Conservation (phyloP, 2,797 vertebrate genomes). For the Steatocranus sp. region DNA sequence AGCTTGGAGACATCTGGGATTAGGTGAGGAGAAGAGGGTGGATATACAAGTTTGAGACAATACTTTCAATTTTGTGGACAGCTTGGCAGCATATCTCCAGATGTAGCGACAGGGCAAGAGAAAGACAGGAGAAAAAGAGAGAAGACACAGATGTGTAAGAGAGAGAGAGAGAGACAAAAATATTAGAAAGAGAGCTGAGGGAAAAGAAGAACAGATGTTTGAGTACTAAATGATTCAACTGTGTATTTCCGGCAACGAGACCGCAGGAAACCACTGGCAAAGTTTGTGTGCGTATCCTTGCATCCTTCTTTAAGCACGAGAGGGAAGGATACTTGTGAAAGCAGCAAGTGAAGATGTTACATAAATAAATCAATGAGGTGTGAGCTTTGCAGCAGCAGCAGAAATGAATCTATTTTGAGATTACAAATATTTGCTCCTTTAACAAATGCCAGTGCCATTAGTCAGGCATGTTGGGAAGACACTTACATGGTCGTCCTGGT, state of each 20-base stretch:
- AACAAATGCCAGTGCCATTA: conserved; percentile 28
- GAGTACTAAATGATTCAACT: conserved; percentile 47
- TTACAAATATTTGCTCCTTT: not conserved
- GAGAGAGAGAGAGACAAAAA: not conserved
- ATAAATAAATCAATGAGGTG: conserved; percentile 28
- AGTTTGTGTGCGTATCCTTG: not conserved
- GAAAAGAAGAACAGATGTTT: conserved; percentile 47
- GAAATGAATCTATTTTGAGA: conserved; percentile 3
- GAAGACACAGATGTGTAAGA: conserved; percentile 7
- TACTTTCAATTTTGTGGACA: conserved; percentile 4
- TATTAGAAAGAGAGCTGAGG: not conserved
- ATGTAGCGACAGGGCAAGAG: not conserved
- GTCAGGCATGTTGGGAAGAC: conserved; percentile 1
- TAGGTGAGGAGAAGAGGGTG: not conserved
- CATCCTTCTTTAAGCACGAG: not conserved
- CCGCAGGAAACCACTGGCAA: not conserved
- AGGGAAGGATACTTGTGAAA: not conserved
- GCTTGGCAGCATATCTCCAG: not conserved
- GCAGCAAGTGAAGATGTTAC: conserved; percentile 3
- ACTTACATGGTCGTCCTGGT: conserved; percentile 87
- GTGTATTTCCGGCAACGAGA: conserved; percentile 7
- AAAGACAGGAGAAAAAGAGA: not conserved
- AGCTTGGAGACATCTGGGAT: conserved; percentile 71
- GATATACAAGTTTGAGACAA: not conserved
- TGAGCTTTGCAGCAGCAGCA: not conserved